Conservation (phyloP, 2,888 invertebrate species). For the Anticlea derivata region DNA sequence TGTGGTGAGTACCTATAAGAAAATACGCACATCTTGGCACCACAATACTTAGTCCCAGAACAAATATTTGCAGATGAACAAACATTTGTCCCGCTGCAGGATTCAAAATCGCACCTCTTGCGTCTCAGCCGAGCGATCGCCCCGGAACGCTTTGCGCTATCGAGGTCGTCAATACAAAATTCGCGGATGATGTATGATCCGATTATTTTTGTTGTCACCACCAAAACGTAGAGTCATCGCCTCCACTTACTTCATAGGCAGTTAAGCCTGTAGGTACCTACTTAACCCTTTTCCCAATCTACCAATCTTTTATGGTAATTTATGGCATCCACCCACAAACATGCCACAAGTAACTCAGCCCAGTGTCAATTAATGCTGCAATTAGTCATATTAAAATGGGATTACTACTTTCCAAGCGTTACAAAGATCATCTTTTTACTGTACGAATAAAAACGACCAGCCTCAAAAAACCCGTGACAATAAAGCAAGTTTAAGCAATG, state of each 20-base stretch:
- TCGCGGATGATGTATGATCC: no score
- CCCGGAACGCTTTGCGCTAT: no score
- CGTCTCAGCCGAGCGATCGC: no score
- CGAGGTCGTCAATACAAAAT: no score
- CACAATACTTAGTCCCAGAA: no score
- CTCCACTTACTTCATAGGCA: not conserved
- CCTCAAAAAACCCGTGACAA: not conserved
- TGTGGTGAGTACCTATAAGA: no score
- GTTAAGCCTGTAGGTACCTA: constrained; percentile 15
- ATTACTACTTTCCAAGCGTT: constrained; percentile 69
- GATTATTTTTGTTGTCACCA: not conserved
- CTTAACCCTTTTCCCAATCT: constrained; percentile 23
- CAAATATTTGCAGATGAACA: no score
- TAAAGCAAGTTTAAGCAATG: not conserved
- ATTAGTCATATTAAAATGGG: constrained; percentile 76
- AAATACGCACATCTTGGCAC: no score
- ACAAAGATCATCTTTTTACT: constrained; percentile 53
- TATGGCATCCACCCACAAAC: constrained; percentile 26
- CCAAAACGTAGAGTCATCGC: constrained; percentile 1
- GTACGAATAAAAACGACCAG: constrained; percentile 40
- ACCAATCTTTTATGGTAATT: constrained; percentile 29
- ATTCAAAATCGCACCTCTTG: no score
- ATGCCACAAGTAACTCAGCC: constrained; percentile 37
- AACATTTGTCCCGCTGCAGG: no score
- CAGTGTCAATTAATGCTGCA: constrained; percentile 61